These are phyloP conservation scores for Sparidentex hasta DNA, from an alignment of 2,797 vertebrate genomes.

Conservation along the genomic window DNA sequence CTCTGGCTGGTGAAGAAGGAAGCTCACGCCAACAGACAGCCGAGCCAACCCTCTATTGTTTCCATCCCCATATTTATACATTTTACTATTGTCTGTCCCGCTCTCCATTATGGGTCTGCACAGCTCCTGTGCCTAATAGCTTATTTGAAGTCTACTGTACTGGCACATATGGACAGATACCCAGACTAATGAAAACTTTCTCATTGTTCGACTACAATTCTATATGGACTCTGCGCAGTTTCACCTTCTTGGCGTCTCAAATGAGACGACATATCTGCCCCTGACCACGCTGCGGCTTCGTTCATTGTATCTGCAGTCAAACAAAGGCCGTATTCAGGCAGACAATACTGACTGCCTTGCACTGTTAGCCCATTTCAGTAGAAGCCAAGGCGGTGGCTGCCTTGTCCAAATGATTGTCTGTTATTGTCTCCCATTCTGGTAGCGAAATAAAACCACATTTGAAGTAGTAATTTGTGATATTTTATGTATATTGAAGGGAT, in stretches of 20 bases:
- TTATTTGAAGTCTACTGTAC: slow-evolving; percentile 63
- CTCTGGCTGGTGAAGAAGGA: slow-evolving; percentile 58
- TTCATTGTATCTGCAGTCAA: slow-evolving; percentile 66
- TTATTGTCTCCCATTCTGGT: slow-evolving; percentile 45
- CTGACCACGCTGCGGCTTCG: slow-evolving; percentile 48
- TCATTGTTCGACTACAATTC: slow-evolving; percentile 65
- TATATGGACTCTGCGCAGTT: slow-evolving; percentile 45
- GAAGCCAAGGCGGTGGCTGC: slow-evolving; percentile 42
- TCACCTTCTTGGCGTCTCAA: slow-evolving; percentile 52
- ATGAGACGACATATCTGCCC: slow-evolving; percentile 68
- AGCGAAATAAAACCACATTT: slow-evolving; percentile 28
- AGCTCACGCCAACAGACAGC: slow-evolving; percentile 53
- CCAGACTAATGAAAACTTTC: slow-evolving; percentile 64
- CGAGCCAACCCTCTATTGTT: slow-evolving; percentile 68
- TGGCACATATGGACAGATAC: slow-evolving; percentile 42
- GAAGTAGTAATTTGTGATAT: slow-evolving; percentile 1
- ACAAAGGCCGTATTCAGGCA: slow-evolving; percentile 62
- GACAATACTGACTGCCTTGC: slow-evolving; percentile 61
- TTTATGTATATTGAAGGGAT: neutral
- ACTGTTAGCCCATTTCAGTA: slow-evolving; percentile 42
- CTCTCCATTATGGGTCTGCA: slow-evolving; percentile 51
- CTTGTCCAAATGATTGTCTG: slow-evolving; percentile 58
- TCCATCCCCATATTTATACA: slow-evolving; percentile 60
- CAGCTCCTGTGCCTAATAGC: slow-evolving; percentile 57
- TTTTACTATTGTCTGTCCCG: slow-evolving; percentile 61